Conservation (phyloP, 1,140 invertebrate genomes). For the Aphidius gifuensis region DNA sequence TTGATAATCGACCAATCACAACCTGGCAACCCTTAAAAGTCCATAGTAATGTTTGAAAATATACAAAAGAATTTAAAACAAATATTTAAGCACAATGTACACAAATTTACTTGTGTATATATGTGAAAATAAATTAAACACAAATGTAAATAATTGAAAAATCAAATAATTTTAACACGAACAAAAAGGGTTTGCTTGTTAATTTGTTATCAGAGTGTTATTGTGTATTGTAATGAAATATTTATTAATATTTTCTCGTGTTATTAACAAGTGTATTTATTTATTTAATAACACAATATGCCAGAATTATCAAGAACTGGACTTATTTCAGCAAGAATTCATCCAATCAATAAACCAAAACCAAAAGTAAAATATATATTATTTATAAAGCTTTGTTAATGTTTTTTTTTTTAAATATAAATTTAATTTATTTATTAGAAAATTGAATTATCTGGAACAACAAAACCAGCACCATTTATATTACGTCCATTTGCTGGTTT, state of each 20-base stretch:
- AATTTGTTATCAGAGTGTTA: slow-evolving; percentile 5
- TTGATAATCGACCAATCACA: slow-evolving; percentile 40
- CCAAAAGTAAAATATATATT: slow-evolving; percentile 39
- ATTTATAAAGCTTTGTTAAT: not conserved
- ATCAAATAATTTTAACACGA: no score
- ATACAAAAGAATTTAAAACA: no score
- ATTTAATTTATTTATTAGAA: slow-evolving; percentile 31
- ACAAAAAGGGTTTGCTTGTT: slow-evolving; percentile 14
- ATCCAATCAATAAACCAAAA: slow-evolving; percentile 39
- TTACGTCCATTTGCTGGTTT: slow-evolving; percentile 73
- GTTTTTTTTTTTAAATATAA: not conserved
- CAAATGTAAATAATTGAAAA: no score
- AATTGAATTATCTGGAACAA: slow-evolving; percentile 43
- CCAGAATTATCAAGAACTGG: slow-evolving; percentile 45
- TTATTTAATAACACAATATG: slow-evolving; percentile 32
- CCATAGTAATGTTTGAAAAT: no score
- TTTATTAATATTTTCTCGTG: not conserved
- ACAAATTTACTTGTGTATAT: slow-evolving; percentile 9
- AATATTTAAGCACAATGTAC: no score
- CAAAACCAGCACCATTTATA: slow-evolving; percentile 62
- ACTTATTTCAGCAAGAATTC: slow-evolving; percentile 46
- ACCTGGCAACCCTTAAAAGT: slow-evolving; percentile 33
- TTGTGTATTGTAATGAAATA: slow-evolving; percentile 11
- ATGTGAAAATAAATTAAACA: no score
- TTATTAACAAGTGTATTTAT: slow-evolving; percentile 8